Conservation (phyloP, 2,113 vertebrate species). For the Pelmatolapia mariae region DNA sequence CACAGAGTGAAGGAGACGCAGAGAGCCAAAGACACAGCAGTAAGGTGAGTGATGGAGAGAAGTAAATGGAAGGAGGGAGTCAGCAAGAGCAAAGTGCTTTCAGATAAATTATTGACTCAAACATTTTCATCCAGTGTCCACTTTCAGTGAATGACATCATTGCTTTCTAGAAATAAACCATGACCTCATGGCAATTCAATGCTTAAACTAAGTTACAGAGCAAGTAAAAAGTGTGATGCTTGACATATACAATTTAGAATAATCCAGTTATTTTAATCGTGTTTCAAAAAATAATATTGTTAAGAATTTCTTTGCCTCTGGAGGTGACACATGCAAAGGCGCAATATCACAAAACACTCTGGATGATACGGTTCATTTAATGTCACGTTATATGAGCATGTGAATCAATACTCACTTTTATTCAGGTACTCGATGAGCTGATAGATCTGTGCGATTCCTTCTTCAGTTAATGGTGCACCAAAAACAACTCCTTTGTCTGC, state of each 20-base stretch:
- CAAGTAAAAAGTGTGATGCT: neutral
- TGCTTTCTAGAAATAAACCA: constrained; percentile 50
- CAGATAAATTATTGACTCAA: constrained; percentile 64
- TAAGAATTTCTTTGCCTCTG: neutral
- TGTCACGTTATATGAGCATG: neutral
- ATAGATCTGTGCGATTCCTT: constrained; percentile 95
- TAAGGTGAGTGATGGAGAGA: neutral
- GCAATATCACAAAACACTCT: neutral
- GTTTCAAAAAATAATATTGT: neutral
- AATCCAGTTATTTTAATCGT: neutral
- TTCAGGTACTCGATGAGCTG: constrained; percentile 93
- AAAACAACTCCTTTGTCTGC: constrained; percentile 91
- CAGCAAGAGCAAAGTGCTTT: constrained; percentile 60
- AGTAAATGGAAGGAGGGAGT: constrained; percentile 26
- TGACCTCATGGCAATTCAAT: constrained; percentile 43
- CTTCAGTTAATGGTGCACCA: constrained; percentile 91
- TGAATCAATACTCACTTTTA: constrained; percentile 80
- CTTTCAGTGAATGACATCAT: constrained; percentile 59
- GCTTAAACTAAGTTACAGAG: constrained; percentile 3
- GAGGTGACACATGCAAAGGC: neutral
- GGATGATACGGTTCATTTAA: neutral
- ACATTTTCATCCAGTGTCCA: constrained; percentile 49
- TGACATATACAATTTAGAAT: neutral
- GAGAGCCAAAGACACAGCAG: neutral
- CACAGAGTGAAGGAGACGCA: neutral